These are phyloP conservation scores for Carterocephalus palaemon DNA, from an alignment of 2,888 invertebrate species.

Conservation along the genomic window DNA sequence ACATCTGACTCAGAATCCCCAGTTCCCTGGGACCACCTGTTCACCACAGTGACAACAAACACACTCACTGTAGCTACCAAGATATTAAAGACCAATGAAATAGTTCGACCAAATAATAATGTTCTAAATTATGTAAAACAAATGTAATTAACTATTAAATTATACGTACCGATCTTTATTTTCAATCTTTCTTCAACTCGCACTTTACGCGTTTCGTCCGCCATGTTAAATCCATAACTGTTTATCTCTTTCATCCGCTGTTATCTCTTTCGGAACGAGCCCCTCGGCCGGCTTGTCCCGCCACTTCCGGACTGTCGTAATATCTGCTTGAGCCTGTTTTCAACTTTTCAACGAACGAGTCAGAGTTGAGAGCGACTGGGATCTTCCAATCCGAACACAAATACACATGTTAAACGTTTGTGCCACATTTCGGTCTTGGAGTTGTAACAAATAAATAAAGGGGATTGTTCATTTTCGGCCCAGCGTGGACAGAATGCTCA, in stretches of 20 bases:
- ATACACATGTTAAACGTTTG: conserved; percentile 40
- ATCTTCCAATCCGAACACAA: conserved; percentile 47
- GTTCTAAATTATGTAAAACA: conserved; percentile 25
- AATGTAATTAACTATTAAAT: conserved; percentile 34
- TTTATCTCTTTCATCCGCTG: conserved; percentile 80
- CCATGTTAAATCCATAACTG: conserved; percentile 94
- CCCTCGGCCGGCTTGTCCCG: conserved; percentile 73
- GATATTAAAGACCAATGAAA: conserved; percentile 10
- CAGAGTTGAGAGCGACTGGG: conserved; percentile 39
- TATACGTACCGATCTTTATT: conserved; percentile 94
- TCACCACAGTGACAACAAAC: conserved; percentile 69
- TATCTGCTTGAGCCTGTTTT: conserved; percentile 71
- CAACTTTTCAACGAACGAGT: conserved; percentile 34
- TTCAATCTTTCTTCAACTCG: conserved; percentile 95
- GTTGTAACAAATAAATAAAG: no score
- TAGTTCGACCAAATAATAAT: conserved; percentile 9
- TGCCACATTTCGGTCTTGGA: conserved; percentile 45
- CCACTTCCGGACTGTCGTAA: conserved; percentile 79
- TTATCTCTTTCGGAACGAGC: conserved; percentile 79
- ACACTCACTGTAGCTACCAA: conserved; percentile 35
- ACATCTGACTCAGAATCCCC: conserved; percentile 35
- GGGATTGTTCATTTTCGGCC: no score
- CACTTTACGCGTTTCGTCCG: conserved; percentile 93
- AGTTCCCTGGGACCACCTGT: conserved; percentile 69
- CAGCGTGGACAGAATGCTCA: no score